phyloP scores from a whole-genome alignment of 2,797 vertebrate genomes.

The Rhinella marina region DNA sequence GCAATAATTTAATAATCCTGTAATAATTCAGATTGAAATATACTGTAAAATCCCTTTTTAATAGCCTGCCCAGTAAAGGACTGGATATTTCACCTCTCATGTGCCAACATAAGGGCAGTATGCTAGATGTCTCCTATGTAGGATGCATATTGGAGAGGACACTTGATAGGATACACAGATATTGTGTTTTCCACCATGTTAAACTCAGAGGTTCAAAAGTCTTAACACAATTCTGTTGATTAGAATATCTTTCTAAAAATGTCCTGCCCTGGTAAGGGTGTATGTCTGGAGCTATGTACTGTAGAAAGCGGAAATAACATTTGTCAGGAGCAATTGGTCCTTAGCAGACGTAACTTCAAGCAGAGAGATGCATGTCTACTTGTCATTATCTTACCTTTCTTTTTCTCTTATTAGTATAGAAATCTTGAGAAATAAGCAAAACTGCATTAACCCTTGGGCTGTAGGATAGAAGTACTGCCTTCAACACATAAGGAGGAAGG shows the following conservation, averaged over 20 bases:
- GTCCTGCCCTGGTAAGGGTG: slow-evolving; percentile 68
- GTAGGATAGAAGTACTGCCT: slow-evolving; percentile 19
- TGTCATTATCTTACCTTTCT: slow-evolving; percentile 41
- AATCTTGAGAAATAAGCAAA: slow-evolving; percentile 33
- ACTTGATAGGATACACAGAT: slow-evolving; percentile 78
- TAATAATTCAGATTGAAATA: neutral
- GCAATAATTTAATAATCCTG: neutral
- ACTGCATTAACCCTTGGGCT: slow-evolving; percentile 32
- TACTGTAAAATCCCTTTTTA: neutral
- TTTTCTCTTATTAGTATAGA: slow-evolving; percentile 52
- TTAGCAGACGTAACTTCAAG: slow-evolving; percentile 33
- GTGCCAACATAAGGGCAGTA: neutral
- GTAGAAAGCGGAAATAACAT: slow-evolving; percentile 67
- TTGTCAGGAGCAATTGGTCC: slow-evolving; percentile 61
- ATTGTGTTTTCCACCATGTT: slow-evolving; percentile 76
- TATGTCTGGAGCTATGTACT: slow-evolving; percentile 66
- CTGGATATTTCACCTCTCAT: neutral
- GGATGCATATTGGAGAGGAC: slow-evolving; percentile 78
- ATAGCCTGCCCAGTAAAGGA: neutral
- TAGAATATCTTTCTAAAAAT: slow-evolving; percentile 78
- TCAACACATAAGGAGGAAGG: neutral
- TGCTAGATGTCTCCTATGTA: slow-evolving; percentile 64
- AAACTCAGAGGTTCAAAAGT: slow-evolving; percentile 73
- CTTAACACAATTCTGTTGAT: slow-evolving; percentile 78
- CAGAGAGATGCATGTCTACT: slow-evolving; percentile 54